Base-by-base conservation (phyloP, 1,140 invertebrate species). In the Radopholus similis region DNA sequence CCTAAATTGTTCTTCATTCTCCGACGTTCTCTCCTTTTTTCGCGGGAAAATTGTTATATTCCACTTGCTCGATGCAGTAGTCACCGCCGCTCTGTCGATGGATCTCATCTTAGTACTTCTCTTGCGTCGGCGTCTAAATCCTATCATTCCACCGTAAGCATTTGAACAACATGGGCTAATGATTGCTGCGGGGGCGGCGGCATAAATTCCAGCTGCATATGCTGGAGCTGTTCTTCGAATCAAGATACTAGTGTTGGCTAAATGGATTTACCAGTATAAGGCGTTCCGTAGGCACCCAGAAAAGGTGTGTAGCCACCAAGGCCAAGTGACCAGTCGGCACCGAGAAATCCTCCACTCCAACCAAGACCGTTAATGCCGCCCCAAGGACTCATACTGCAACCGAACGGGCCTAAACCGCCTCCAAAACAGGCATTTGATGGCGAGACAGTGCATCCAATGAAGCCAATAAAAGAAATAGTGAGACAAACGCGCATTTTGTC, bases 131-230 rank as follows among this genome's bases (percentile, higher is more conserved):
- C 47, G 23, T 51, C 47, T 21, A 15, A 51, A 51, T 3, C 47
- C 47, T 9, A 51, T 26, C 8, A 51, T 28, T 21, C 21, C 47
- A 9, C 47, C 47, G 4, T 26, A 51, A 11, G 47, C 30, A 11
- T 21, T 51, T 4, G 47, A 8, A 26, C 47, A 15, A 38, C 68
- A 47, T 57, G 68, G 18, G 63, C 70, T 13, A 73, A 66, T 11
- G 64, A 40, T 18, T 51, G 53, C 68, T 73, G 76, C 18, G 73
- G 63, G 40, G 35, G 66, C 70, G 28, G 62, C 68, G 59, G 30
- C 32, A 64, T 38, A 60, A 51, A 56, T 53, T 5, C 35, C 34
- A 18, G 21, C 15, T 23, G 34, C 54, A 56, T 23, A 35, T 2
- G n/a, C 21, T n/a, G n/a, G n/a, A n/a, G n/a, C n/a, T n/a, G n/a